Percentiles rank a stretch among this genome's conserved stretches.
These are phyloP conservation scores for Acinonyx jubatus DNA, from an alignment of 2,113 vertebrate genomes.

Conservation along the genomic window DNA sequence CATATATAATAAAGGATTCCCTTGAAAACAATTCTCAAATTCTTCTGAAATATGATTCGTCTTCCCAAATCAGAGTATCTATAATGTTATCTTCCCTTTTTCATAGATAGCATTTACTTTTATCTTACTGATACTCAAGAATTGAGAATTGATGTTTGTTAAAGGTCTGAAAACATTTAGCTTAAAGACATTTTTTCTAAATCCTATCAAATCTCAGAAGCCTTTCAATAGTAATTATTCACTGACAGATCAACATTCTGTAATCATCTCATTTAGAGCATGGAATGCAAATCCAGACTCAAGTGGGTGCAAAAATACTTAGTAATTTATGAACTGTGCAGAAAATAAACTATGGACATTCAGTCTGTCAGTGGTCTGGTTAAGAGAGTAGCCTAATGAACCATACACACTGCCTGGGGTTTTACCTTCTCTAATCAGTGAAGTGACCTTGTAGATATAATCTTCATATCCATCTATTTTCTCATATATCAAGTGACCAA, in stretches of 20 bases:
- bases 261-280: constrained; percentile 59
- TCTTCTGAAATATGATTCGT: constrained; percentile 16
- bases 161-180: constrained; percentile 37
- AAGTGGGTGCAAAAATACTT: constrained; percentile 55
- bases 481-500: neutral
- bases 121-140: constrained; percentile 12
- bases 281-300: constrained; percentile 39
- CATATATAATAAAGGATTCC: constrained; percentile 19
- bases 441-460: neutral
- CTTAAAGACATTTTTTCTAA: constrained; percentile 54
- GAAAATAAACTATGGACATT: constrained; percentile 36
- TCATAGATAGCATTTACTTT: constrained; percentile 18
- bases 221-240: constrained; percentile 63
- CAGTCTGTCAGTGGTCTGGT: neutral
- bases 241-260: constrained; percentile 47
- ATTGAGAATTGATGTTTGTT: neutral
- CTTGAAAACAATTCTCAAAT: constrained; percentile 18
- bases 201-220: constrained; percentile 59
- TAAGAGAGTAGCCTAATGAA: constrained; percentile 8
- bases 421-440: neutral
- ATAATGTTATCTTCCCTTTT: constrained; percentile 41
- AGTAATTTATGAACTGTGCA: constrained; percentile 62
- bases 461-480: neutral
- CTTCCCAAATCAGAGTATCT: neutral
- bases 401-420: neutral